A percentile compares a stretch with the other conserved stretches of the same genome.
phyloP scores from a whole-genome alignment of 1,140 invertebrate genomes.

The Olivierus martensii region DNA sequence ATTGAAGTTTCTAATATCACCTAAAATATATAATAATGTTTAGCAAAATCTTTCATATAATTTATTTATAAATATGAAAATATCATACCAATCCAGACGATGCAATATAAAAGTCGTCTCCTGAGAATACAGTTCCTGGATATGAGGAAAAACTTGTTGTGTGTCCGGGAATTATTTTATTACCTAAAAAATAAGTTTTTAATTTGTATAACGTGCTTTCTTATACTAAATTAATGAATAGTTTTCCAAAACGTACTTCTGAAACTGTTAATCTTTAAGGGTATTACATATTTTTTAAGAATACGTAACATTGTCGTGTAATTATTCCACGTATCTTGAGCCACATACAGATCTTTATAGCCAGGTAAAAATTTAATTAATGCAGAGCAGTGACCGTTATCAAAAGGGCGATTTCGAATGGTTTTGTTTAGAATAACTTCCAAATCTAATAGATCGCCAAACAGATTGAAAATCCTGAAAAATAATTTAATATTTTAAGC shows the following conservation, averaged over 20 bases:
- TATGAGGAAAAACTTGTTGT: slow-evolving; percentile 71
- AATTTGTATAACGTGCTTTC: too few species aligned
- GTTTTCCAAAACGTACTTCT: too few species aligned
- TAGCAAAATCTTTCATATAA: too few species aligned
- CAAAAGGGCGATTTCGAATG: slow-evolving; percentile 19
- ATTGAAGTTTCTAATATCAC: slow-evolving; percentile 54
- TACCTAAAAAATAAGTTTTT: not conserved
- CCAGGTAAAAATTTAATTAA: slow-evolving; percentile 42
- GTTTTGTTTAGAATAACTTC: slow-evolving; percentile 33
- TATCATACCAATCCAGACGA: slow-evolving; percentile 45
- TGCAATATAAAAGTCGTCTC: slow-evolving; percentile 71
- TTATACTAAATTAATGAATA: too few species aligned
- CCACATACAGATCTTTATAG: slow-evolving; percentile 41
- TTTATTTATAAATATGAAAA: too few species aligned
- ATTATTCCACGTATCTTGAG: slow-evolving; percentile 54
- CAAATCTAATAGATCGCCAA: slow-evolving; percentile 61
- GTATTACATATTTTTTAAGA: slow-evolving; percentile 56
- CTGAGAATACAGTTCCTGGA: slow-evolving; percentile 68
- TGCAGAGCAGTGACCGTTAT: slow-evolving; percentile 42
- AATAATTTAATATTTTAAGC: not conserved
- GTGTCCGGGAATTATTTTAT: slow-evolving; percentile 41
- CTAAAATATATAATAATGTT: slow-evolving; percentile 15
- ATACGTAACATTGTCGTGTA: slow-evolving; percentile 77
- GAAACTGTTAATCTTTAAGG: too few species aligned
- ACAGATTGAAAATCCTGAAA: slow-evolving; percentile 29